Evolutionary conservation across 2,888 invertebrate genomes (phyloP), one percentile per base, ranked within the genome.

Genomic region (Seira ritae): DNA sequence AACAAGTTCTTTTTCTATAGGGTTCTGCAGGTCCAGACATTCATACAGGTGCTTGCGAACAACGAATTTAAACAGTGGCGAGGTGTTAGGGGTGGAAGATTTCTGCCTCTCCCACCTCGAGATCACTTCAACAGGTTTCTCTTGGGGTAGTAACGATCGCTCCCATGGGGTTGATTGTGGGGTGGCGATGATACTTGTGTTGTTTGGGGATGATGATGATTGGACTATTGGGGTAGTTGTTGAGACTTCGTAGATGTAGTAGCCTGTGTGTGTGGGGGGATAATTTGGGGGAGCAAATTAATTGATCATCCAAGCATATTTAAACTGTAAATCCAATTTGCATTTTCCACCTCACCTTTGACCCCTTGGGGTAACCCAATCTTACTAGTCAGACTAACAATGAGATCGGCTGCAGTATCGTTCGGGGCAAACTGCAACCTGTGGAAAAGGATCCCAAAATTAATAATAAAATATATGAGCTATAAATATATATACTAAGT

Each of bases 351-450:
- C 89, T 87, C 87, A 94, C 94, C 94, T 89, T 94, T 94, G 8
- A 96, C 95, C 76, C 94, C 92, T 78, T 95, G 94, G 80, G 93
- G 93, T 80, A 97, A 93, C 0, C 98, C 98, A 89, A 98, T 96
- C 92, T 97, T 98, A 88, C 95, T 95, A 88, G 96, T 94, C 66
- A 98, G 95, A 90, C 96, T 94, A 90, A 95, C 94, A 90, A 97
- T 94, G 1, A 98, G 95, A 90, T 98, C 97, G 89, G 94, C 94
- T 1, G 97, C 96, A 0, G 97, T 97, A 68, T 97, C 96, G 37
- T 97, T 97, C 0, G 98, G 97, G 90, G 98, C 97, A 91, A 98
- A 98, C 91, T 98, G 98, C 0, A 98, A 94, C 0, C 97, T 96
- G 91, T 98, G 96, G n/a, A n/a, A n/a, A n/a, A n/a, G n/a, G n/a